A percentile compares a stretch with the other conserved stretches of the same genome.
phyloP scores from a whole-genome alignment of 2,113 vertebrate genomes.

The Zeus faber region DNA sequence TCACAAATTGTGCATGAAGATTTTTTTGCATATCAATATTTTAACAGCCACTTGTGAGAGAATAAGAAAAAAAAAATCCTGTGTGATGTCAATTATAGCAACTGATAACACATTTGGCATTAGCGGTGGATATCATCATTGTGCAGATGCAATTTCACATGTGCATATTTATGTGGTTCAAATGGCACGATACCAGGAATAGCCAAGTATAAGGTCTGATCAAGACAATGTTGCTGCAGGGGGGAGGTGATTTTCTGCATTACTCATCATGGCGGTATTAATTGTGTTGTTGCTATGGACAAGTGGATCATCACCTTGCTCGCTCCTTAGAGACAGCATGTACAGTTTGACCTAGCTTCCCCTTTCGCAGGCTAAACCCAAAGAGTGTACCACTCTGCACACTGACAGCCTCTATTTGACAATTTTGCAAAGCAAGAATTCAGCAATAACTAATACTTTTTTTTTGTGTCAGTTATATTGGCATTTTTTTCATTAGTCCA shows the following conservation, averaged over 20 bases:
- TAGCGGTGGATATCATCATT: slow-evolving; percentile 14
- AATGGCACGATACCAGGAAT: slow-evolving; percentile 23
- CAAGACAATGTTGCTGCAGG: not conserved
- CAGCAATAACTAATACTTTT: too few relatives aligned
- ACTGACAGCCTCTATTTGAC: too few relatives aligned
- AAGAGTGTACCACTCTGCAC: too few relatives aligned
- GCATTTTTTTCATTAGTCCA: too few relatives aligned
- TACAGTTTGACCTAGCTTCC: slow-evolving; percentile 40
- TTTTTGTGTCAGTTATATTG: too few relatives aligned
- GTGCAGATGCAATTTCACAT: slow-evolving; percentile 11
- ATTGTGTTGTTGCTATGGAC: slow-evolving; percentile 30
- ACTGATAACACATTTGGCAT: slow-evolving; percentile 20
- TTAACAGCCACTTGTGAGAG: too few relatives aligned
- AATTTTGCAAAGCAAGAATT: too few relatives aligned
- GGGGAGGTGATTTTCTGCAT: slow-evolving; percentile 22
- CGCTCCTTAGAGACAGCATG: slow-evolving; percentile 28
- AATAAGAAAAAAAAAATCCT: too few relatives aligned
- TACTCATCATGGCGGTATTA: slow-evolving; percentile 26
- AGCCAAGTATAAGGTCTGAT: slow-evolving; percentile 12
- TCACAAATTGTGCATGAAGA: too few relatives aligned
- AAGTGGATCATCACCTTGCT: slow-evolving; percentile 8
- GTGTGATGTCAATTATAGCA: too few relatives aligned
- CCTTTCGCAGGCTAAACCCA: too few relatives aligned
- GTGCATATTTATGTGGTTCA: slow-evolving; percentile 26
- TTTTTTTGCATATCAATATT: too few relatives aligned